phyloP scores from a whole-genome alignment of 2,888 invertebrate species.

The Pogonocherus hispidulus region DNA sequence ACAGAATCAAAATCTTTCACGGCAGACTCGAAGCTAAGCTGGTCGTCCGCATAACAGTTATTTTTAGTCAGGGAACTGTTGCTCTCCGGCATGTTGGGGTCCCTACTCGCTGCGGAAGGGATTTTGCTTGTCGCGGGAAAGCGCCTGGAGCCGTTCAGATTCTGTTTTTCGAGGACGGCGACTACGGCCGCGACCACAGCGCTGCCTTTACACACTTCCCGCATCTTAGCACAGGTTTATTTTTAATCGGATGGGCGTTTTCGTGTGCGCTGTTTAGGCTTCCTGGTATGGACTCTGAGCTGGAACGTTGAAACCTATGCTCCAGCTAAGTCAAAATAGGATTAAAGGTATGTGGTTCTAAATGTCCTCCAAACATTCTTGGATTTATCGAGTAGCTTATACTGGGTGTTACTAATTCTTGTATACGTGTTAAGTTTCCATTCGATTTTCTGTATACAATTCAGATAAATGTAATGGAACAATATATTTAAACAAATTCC shows the following conservation, averaged over 20 bases:
- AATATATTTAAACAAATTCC: no score
- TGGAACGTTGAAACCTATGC: background rate
- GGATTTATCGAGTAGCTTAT: no score
- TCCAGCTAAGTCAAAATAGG: no score
- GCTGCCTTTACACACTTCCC: constrained; percentile 63
- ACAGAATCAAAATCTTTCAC: constrained; percentile 65
- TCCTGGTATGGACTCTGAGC: background rate
- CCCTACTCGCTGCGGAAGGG: background rate
- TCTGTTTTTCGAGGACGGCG: constrained; percentile 68
- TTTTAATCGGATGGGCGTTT: constrained; percentile 13
- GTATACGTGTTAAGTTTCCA: no score
- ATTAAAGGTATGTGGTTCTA: no score
- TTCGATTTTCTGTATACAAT: no score
- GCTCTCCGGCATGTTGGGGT: constrained; percentile 8
- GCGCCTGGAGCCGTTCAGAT: constrained; percentile 25
- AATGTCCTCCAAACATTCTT: no score
- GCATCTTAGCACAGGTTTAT: constrained; percentile 54
- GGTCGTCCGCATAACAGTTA: constrained; percentile 55
- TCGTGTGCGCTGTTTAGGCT: background rate
- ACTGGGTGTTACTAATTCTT: no score
- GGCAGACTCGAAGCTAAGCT: constrained; percentile 63
- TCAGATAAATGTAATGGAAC: no score
- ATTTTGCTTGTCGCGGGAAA: no score
- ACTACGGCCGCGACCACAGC: constrained; percentile 75
- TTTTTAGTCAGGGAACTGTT: constrained; percentile 54